Base-by-base conservation (phyloP, 1,140 invertebrate species). In the Trichomalopsis sarcophagae region DNA sequence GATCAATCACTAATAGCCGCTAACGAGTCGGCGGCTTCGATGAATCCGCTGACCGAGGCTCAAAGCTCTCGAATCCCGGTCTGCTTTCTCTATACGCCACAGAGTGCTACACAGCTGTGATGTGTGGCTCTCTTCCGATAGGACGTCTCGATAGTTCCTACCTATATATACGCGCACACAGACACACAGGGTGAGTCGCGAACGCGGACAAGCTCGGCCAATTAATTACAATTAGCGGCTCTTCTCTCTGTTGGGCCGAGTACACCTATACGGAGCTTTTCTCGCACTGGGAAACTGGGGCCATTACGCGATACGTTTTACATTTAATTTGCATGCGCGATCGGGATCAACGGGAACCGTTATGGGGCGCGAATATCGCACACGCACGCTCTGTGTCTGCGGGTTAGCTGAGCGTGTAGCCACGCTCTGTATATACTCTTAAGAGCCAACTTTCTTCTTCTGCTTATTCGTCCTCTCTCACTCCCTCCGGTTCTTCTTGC, bases 161-260 rank as follows among this genome's bases (percentile, higher is more conserved):
- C 21, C 0, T n/a, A 21, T 5, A 21, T 17, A 6, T 17, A n/a
- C n/a, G n/a, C 27, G 27, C 2, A 27, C 1, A 27, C 27, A 27
- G 2, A 27, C 27, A 27, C 27, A 27, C 27, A 27, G 27, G 17
- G 55, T 0, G 3, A 27, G 47, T n/a, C 4, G 23, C 7, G 27
- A 6, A 71, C 10, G 55, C 55, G 68, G 68, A 13, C 7, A 30
- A 21, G 68, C 68, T 30, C 17, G 23, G 62, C 84, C 84, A 89
- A 89, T 89, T 88, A 89, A 89, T 89, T 87, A 89, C 88, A 88
- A 89, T 89, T 88, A 89, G 88, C 86, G 79, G 21, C 79, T 62
- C 74, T 68, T 69, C 69, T 74, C 69, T 40, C 36, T 40, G 36
- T n/a, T 17, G 62, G 62, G 9, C 62, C 1, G 17, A 7, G 5